A percentile compares a stretch with the other conserved stretches of the same genome.
phyloP scores from a whole-genome alignment of 2,888 invertebrate genomes.

The Cephus sareptanus region DNA sequence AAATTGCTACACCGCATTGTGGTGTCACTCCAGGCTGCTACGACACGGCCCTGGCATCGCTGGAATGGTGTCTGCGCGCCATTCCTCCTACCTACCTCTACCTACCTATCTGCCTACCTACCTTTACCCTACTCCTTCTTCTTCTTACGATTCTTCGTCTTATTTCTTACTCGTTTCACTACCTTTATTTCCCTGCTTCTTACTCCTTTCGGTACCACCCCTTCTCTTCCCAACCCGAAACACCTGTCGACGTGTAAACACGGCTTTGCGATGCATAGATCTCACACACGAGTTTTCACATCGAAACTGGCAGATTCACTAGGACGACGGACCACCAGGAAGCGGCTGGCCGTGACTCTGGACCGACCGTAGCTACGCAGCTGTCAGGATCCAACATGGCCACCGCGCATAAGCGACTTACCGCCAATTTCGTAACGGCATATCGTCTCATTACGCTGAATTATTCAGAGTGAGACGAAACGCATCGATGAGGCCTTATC shows the following conservation, averaged over 20 bases:
- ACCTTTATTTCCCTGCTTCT: constrained; percentile 24
- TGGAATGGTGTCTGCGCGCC: constrained; percentile 61
- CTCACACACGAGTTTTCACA: too few relatives aligned
- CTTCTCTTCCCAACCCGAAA: constrained; percentile 31
- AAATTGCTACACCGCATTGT: constrained; percentile 67
- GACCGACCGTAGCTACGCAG: too few relatives aligned
- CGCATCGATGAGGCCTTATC: too few relatives aligned
- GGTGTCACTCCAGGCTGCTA: constrained; percentile 64
- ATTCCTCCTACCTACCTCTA: constrained; percentile 20
- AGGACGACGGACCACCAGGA: too few relatives aligned
- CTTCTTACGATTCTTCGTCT: constrained; percentile 20
- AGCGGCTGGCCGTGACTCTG: too few relatives aligned
- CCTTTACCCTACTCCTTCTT: constrained; percentile 16
- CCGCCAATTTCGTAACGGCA: too few relatives aligned
- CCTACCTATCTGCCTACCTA: constrained; percentile 18
- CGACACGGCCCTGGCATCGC: constrained; percentile 65
- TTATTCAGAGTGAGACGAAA: too few relatives aligned
- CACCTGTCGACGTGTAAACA: constrained; percentile 37
- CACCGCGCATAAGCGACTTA: too few relatives aligned
- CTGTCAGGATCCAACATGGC: too few relatives aligned
- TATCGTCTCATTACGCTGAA: too few relatives aligned
- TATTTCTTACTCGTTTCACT: constrained; percentile 10
- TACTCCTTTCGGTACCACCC: constrained; percentile 4
- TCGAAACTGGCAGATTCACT: too few relatives aligned
- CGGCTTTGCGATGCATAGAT: constrained; percentile 31